Base-by-base conservation (phyloP, 2,888 invertebrate genomes). In the Ornithoptera alexandrae region DNA sequence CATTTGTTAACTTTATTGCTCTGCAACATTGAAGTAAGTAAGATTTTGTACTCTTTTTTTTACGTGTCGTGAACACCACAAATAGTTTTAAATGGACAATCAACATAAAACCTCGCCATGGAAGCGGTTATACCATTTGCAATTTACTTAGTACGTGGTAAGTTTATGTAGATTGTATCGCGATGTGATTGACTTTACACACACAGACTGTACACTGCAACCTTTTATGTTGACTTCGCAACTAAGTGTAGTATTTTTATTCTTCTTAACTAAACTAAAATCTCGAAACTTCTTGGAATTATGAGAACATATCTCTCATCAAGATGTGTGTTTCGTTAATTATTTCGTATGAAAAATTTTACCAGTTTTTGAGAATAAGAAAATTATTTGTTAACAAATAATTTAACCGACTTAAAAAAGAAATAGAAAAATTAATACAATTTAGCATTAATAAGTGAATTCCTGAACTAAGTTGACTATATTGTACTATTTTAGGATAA, bases 111-210 rank as follows among this genome's bases (percentile, higher is more conserved):
- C 46, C 46, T 46, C 50, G 50, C 17, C 15, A 15, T 18, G 50
- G 50, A 50, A 50, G 50, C 50, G 18, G 50, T 50, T 17, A 50
- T 57, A 57, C 18, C 18, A 18, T 57, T 57, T 57, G 50, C 50
- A 64, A 50, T 50, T 46, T 62, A 22, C 22, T 3, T 18, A 10
- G 62, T 62, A 62, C 62, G 50, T 62, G 62, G n/a, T 24, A 18
- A 5, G 50, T 50, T 61, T 22, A 22, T 39, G n/a, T 42, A 61
- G 61, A 61, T 61, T 7, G 10, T 42, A 61, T 61, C 61, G 46
- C 62, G 22, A n/a, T 39, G 10, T 62, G 46, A 46, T 62, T n/a
- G 62, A 50, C 42, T 12, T 62, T 62, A 50, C 22, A 22, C 22
- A 22, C 22, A 22, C 22, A 22, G 22, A 22, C 1, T 20, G n/a